Conservation (phyloP, 2,113 vertebrate species). For the Dolichallabes microphthalmus region DNA sequence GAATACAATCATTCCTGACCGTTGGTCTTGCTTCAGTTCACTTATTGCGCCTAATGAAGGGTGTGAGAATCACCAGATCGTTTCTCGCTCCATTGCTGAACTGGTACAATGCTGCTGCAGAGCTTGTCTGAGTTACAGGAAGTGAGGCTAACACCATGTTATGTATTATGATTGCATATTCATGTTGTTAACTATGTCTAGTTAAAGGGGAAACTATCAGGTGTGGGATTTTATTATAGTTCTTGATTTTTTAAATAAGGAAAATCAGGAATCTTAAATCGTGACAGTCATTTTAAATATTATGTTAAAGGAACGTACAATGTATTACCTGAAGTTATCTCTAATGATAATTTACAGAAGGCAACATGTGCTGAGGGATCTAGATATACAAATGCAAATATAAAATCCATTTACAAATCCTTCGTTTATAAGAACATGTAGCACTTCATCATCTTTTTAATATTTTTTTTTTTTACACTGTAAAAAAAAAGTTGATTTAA, state of each 20-base stretch:
- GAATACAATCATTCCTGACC: neutral
- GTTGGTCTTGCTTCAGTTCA: neutral
- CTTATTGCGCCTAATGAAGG: conserved; percentile 5
- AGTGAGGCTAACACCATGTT: neutral
- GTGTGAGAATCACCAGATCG: neutral
- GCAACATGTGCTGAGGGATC: neutral
- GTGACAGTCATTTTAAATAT: neutral
- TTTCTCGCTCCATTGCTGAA: neutral
- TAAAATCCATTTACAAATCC: neutral
- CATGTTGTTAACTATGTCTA: neutral
- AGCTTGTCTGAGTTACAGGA: neutral
- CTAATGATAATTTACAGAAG: neutral
- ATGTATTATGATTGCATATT: neutral
- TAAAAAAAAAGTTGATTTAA: no score
- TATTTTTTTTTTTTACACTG: neutral
- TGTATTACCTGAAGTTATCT: neutral
- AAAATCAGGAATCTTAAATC: neutral
- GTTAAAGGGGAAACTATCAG: neutral
- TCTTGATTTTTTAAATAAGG: neutral
- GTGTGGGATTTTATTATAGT: neutral
- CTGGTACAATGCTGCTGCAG: neutral
- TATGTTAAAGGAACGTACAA: neutral
- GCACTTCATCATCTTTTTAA: neutral
- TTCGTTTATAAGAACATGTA: neutral
- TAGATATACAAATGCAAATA: no score